A percentile compares a stretch with the other conserved stretches of the same genome.
These are phyloP conservation scores for Drosophila anceps DNA, from an alignment of 2,888 invertebrate genomes.

Conservation along the genomic window DNA sequence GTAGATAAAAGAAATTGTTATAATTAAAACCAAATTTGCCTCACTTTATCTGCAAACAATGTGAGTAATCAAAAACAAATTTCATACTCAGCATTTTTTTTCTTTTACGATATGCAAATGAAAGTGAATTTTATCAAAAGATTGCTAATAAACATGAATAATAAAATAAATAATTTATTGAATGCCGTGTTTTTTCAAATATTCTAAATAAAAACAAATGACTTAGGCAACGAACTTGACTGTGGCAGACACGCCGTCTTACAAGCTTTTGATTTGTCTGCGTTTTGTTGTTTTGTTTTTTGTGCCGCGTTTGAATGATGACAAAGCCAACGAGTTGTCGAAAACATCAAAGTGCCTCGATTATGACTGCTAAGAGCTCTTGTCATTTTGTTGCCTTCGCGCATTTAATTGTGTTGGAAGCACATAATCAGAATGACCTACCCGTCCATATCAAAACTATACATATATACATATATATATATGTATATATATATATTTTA, in stretches of 20 bases:
- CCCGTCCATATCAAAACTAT: conserved; percentile 31
- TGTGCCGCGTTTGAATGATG: conserved; percentile 35
- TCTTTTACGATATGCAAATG: conserved; percentile 26
- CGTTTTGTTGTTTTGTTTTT: conserved; percentile 11
- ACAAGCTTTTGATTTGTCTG: conserved; percentile 14
- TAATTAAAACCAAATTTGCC: background rate
- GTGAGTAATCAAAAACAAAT: background rate
- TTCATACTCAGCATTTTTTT: background rate
- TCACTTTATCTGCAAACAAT: background rate
- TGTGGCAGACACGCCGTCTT: conserved; percentile 20
- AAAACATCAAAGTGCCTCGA: conserved; percentile 66
- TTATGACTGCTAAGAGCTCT: conserved; percentile 71
- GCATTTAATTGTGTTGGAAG: conserved; percentile 63
- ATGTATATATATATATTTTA: background rate
- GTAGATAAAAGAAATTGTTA: background rate
- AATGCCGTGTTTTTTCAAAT: conserved; percentile 11
- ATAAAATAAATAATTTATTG: conserved; percentile 38
- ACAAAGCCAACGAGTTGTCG: conserved; percentile 62
- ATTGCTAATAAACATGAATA: conserved; percentile 24
- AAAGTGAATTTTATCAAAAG: conserved; percentile 17
- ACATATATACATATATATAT: background rate
- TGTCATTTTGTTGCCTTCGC: conserved; percentile 72
- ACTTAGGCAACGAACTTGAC: conserved; percentile 59
- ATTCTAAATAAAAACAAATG: conserved; percentile 52
- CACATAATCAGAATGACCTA: conserved; percentile 59